phyloP scores from a whole-genome alignment of 2,113 vertebrate species.

The Diadophis punctatus region DNA sequence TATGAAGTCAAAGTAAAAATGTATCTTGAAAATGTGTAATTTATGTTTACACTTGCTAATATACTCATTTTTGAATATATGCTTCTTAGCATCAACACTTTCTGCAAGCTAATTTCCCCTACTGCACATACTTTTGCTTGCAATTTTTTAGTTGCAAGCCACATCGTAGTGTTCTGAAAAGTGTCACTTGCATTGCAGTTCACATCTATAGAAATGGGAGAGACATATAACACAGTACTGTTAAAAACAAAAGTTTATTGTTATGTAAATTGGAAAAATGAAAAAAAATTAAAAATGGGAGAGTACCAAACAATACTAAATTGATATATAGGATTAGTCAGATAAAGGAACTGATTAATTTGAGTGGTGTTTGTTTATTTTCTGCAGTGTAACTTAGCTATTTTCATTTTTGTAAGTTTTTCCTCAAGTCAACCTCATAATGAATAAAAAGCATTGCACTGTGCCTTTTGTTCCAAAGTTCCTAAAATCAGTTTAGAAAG shows the following conservation, averaged over 20 bases:
- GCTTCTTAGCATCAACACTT: background rate
- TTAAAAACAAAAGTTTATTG: no score
- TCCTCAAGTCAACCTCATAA: background rate
- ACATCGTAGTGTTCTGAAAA: background rate
- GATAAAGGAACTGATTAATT: background rate
- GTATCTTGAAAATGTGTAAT: background rate
- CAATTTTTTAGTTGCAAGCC: background rate
- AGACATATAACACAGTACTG: no score
- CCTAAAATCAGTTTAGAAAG: background rate
- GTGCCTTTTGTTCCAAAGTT: background rate
- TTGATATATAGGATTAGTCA: background rate
- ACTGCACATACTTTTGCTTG: background rate
- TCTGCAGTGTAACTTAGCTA: background rate
- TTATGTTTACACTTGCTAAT: background rate
- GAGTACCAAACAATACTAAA: background rate
- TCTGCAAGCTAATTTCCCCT: background rate
- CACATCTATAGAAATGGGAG: background rate
- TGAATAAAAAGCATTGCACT: background rate
- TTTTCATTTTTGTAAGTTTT: background rate
- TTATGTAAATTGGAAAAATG: no score
- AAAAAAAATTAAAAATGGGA: background rate
- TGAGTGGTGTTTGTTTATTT: background rate
- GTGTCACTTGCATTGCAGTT: background rate
- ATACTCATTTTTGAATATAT: background rate
- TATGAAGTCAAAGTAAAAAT: background rate